Evolutionary conservation across 1,140 invertebrate genomes (phyloP).

Genomic region (Hyposmocoma kahamanoa): DNA sequence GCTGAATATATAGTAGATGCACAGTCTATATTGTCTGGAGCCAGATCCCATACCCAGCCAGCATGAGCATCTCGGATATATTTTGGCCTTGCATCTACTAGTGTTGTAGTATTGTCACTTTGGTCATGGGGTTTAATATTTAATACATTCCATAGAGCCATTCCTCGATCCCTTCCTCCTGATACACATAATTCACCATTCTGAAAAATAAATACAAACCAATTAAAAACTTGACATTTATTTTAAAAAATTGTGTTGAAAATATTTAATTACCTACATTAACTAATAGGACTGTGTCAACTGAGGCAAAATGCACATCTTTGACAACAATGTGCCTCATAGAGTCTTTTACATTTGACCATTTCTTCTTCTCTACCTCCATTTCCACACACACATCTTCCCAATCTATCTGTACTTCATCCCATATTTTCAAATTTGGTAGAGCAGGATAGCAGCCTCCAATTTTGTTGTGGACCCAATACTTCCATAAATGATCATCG

Average conservation of each 20-base stretch:
- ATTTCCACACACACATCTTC: constrained; percentile 60
- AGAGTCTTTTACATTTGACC: constrained; percentile 51
- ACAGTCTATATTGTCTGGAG: constrained; percentile 40
- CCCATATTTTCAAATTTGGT: constrained; percentile 43
- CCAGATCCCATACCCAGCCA: constrained; percentile 68
- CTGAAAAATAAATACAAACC: constrained; percentile 25
- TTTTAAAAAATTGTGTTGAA: neutral
- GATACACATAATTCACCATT: constrained; percentile 62
- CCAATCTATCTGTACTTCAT: constrained; percentile 47
- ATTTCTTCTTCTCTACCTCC: constrained; percentile 49
- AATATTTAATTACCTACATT: constrained; percentile 46
- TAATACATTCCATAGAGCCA: constrained; percentile 51
- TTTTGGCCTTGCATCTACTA: constrained; percentile 33
- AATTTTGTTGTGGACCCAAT: constrained; percentile 58
- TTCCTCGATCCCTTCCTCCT: constrained; percentile 59
- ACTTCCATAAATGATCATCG: constrained; percentile 61
- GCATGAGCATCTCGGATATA: constrained; percentile 51
- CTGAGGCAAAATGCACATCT: constrained; percentile 65
- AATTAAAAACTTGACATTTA: neutral
- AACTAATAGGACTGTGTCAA: constrained; percentile 63
- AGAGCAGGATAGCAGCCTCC: constrained; percentile 45
- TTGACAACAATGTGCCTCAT: constrained; percentile 57
- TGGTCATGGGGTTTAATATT: constrained; percentile 31
- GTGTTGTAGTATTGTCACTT: constrained; percentile 22
- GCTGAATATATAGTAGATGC: constrained; percentile 55